Evolutionary conservation across 2,797 vertebrate genomes (phyloP), one percentile per base, ranked within the genome.

Genomic region (Pachyuromys duprasi): DNA sequence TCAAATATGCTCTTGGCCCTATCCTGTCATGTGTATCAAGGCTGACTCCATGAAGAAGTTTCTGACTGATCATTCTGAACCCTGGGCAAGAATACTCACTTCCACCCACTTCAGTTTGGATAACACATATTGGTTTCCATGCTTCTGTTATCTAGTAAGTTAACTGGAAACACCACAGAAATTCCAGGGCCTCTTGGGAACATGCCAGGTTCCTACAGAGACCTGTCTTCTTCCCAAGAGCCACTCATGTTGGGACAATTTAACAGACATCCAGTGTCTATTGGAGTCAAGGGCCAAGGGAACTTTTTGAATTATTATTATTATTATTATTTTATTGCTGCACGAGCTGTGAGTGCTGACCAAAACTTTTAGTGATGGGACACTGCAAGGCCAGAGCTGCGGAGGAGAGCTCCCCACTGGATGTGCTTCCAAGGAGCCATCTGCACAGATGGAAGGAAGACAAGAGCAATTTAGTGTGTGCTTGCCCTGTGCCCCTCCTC

Each of bases 111-210:
- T 62, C 62, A 12, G 26, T 49, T 62, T 26, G 45, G 36, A 26
- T 4, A 57, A 8, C 4, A 1, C 2, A 4, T 3, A 15, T 31
- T 1, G 0, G 33, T 33, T 49, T 53, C 20, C 17, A 4, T 0
- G 8, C 4, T 63, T 65, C 39, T 36, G 17, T 28, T 20, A 75
- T 5, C 7, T 33, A 57, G 4, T 8, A 5, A 76, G 65, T 36
- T 5, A 7, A 22, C 6, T 26, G 24, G 33, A 69, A 31, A n/a
- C 0, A 45, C 63, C 42, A 24, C 4, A 33, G 39, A 22, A 8
- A 36, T 33, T 39, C 36, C 14, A 7, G 2, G 14, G 8, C 11
- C 4, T 57, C 57, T 14, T 42, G 57, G 1, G 5, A 18, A 36
- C 8, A 2, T 4, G 2, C 5, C 2, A 2, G 8, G 20, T 45